A percentile compares a stretch with the other conserved stretches of the same genome.
Evolutionary conservation across 1,140 invertebrate genomes (phyloP).

Genomic region (Portunus trituberculatus): DNA sequence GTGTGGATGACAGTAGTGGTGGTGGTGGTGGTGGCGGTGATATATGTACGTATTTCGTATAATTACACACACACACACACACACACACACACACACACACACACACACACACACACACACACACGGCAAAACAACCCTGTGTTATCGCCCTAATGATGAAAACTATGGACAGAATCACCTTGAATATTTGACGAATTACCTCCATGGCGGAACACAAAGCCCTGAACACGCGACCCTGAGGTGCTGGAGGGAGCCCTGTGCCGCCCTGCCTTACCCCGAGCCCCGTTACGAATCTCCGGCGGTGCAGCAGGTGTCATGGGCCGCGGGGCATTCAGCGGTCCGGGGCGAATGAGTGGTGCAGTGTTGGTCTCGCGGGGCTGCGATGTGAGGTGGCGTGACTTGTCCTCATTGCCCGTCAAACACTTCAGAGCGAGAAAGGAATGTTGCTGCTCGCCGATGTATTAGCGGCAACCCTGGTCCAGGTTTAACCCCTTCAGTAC

Average conservation of each 20-base stretch:
- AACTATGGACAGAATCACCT: background rate
- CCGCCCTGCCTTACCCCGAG: background rate
- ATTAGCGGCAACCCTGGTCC: background rate
- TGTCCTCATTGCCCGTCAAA: background rate
- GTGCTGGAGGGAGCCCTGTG: background rate
- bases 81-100: slow-evolving; percentile 15
- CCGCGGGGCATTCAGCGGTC: background rate
- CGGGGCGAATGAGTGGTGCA: background rate
- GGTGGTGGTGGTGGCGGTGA: background rate
- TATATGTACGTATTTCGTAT: no score
- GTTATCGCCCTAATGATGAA: background rate
- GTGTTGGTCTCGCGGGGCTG: background rate
- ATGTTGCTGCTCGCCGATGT: background rate
- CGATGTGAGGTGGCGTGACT: background rate
- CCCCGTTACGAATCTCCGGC: background rate
- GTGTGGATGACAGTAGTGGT: background rate
- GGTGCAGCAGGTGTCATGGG: background rate
- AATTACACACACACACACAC: no score
- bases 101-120: background rate
- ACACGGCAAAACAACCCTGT: background rate
- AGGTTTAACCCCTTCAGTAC: no score
- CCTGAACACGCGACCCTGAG: background rate
- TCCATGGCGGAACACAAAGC: background rate
- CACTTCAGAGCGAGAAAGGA: background rate
- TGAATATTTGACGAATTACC: background rate